phyloP scores from a whole-genome alignment of 2,797 vertebrate genomes.

The Pipistrellus pipistrellus region DNA sequence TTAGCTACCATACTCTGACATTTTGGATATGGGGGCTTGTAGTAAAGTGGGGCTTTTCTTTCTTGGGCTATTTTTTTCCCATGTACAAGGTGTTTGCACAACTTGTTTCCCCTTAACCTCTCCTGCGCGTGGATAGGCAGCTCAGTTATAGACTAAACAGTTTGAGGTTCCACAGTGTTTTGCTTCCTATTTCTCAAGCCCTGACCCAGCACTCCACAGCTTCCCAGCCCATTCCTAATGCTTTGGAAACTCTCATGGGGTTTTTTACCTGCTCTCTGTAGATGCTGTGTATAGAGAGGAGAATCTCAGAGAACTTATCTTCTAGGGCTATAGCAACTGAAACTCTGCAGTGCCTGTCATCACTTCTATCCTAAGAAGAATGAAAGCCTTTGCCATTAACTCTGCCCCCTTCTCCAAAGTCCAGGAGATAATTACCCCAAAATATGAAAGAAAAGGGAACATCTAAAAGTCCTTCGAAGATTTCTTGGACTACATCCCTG shows the following conservation, averaged over 20 bases:
- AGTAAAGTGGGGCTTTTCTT: not conserved
- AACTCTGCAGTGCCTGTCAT: not conserved
- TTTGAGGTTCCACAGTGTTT: conserved; percentile 10
- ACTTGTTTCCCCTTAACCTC: not conserved
- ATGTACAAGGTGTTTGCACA: not conserved
- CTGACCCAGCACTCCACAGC: too few relatives aligned
- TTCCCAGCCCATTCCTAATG: not conserved
- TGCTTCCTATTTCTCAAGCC: conserved; percentile 22
- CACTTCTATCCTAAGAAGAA: not conserved
- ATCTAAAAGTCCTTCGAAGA: not conserved
- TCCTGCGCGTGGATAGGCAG: not conserved
- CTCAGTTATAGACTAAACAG: not conserved
- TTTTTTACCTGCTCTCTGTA: not conserved
- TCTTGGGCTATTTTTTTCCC: not conserved
- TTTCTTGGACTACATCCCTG: not conserved
- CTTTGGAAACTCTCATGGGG: not conserved
- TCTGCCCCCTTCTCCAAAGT: not conserved
- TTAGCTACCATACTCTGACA: not conserved
- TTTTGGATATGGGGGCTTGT: not conserved
- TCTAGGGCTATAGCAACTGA: too few relatives aligned
- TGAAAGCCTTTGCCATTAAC: not conserved
- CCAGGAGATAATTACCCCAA: not conserved
- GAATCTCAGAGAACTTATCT: not conserved
- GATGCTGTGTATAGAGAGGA: not conserved
- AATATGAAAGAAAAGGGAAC: not conserved